Evolutionary conservation across 2,797 vertebrate genomes (phyloP).

Genomic region (Phataginus tetradactyla): DNA sequence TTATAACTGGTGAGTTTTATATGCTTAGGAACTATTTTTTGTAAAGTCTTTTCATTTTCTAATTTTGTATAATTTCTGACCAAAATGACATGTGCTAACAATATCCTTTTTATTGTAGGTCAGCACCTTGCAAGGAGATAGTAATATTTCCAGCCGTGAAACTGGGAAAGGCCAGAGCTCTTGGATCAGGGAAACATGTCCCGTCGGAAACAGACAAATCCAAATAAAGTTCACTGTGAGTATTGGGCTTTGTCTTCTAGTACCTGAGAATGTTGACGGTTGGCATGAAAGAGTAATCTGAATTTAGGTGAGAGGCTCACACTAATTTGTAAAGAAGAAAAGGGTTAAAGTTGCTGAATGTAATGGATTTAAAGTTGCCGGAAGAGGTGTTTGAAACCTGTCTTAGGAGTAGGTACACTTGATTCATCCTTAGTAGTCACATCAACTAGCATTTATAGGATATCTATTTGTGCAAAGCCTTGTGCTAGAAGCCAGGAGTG

Average conservation of each 20-base stretch:
- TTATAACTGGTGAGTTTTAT: conserved; percentile 60
- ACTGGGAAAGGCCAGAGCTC: conserved; percentile 77
- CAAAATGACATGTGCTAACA: conserved; percentile 52
- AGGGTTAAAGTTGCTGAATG: neutral
- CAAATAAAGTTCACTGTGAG: conserved; percentile 99
- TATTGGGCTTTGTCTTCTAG: conserved; percentile 82
- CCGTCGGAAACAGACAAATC: conserved; percentile 99
- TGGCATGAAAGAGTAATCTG: conserved; percentile 27
- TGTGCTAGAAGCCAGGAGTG: neutral
- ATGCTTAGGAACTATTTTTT: conserved; percentile 19
- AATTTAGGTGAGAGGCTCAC: conserved; percentile 3
- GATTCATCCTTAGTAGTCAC: conserved; percentile 26
- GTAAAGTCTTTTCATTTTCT: conserved; percentile 20
- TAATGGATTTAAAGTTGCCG: conserved; percentile 38
- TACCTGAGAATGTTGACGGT: conserved; percentile 35
- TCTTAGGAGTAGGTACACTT: neutral
- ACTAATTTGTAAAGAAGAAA: conserved; percentile 34
- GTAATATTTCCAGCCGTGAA: conserved; percentile 69
- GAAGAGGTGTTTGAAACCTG: neutral
- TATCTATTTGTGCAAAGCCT: neutral
- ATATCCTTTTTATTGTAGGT: conserved; percentile 79
- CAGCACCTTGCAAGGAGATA: conserved; percentile 77
- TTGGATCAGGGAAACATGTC: conserved; percentile 93
- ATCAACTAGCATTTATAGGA: neutral
- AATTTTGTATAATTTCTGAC: conserved; percentile 44